These are phyloP conservation scores for Erythrolamprus reginae DNA, from an alignment of 2,113 vertebrate genomes.

Conservation along the genomic window DNA sequence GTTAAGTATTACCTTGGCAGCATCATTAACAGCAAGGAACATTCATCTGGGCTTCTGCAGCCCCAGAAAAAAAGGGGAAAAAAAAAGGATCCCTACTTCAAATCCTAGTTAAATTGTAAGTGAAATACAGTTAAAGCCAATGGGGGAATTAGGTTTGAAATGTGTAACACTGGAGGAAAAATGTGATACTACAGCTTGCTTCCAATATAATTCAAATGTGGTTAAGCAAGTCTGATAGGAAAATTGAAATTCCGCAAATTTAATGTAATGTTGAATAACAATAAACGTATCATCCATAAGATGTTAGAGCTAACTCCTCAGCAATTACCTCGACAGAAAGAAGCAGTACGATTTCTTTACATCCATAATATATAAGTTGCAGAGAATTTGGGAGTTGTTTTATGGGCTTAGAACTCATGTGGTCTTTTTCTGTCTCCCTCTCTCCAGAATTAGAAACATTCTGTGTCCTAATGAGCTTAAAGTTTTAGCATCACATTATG, in stretches of 20 bases:
- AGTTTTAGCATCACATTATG: conserved; percentile 33
- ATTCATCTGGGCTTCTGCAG: background rate
- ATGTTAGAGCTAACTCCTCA: background rate
- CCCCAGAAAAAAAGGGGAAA: background rate
- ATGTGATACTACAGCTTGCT: background rate
- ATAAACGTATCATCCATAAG: background rate
- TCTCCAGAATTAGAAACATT: conserved; percentile 22
- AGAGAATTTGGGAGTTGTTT: background rate
- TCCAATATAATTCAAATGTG: background rate
- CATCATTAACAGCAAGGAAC: background rate
- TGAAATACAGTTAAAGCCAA: background rate
- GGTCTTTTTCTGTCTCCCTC: conserved; percentile 22
- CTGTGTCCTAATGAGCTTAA: conserved; percentile 34
- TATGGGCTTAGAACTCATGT: background rate
- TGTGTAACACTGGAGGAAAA: background rate
- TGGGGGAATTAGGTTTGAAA: background rate
- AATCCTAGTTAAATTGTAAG: background rate
- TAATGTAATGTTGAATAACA: background rate
- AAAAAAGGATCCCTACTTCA: background rate
- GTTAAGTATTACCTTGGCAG: background rate
- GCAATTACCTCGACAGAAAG: background rate
- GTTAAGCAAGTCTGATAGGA: background rate
- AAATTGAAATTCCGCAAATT: background rate
- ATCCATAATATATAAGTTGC: background rate
- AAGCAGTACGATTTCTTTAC: background rate